These are phyloP conservation scores for Lepidochitona cinerea DNA, from an alignment of 2,888 invertebrate genomes.

Conservation along the genomic window DNA sequence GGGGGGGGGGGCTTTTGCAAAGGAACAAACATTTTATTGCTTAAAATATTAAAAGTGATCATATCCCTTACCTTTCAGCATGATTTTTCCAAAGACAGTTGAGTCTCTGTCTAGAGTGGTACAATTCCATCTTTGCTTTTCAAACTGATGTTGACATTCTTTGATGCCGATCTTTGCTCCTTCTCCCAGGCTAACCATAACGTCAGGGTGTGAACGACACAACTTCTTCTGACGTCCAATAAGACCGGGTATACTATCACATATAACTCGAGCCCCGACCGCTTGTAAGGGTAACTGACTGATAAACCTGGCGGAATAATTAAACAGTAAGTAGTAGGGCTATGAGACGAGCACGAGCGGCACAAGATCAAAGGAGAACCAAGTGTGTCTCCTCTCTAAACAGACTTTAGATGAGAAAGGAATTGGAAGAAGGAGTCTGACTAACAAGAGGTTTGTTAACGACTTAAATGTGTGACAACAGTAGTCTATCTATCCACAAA, in stretches of 20 bases:
- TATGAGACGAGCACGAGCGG: too few relatives aligned
- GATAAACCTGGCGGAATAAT: constrained; percentile 69
- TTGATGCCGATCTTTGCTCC: constrained; percentile 68
- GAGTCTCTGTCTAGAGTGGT: constrained; percentile 65
- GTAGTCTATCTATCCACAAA: too few relatives aligned
- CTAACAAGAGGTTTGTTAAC: too few relatives aligned
- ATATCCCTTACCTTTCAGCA: constrained; percentile 67
- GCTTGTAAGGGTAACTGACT: constrained; percentile 67
- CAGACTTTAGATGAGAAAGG: too few relatives aligned
- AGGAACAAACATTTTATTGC: too few relatives aligned
- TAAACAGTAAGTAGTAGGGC: too few relatives aligned
- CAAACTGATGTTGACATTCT: constrained; percentile 70
- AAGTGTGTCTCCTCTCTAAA: too few relatives aligned
- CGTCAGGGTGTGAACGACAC: constrained; percentile 68
- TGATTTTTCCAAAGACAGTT: constrained; percentile 71
- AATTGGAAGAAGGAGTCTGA: too few relatives aligned
- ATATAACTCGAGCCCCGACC: constrained; percentile 65
- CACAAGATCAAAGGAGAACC: too few relatives aligned
- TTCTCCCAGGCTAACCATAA: constrained; percentile 67
- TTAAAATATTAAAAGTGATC: background rate
- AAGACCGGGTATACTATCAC: constrained; percentile 71
- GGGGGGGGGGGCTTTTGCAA: too few relatives aligned
- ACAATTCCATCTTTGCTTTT: constrained; percentile 69
- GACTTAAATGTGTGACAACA: too few relatives aligned
- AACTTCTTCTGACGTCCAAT: constrained; percentile 67